Evolutionary conservation across 2,113 vertebrate species (phyloP), one percentile per base, ranked within the genome.

Genomic region (Isichthys henryi): DNA sequence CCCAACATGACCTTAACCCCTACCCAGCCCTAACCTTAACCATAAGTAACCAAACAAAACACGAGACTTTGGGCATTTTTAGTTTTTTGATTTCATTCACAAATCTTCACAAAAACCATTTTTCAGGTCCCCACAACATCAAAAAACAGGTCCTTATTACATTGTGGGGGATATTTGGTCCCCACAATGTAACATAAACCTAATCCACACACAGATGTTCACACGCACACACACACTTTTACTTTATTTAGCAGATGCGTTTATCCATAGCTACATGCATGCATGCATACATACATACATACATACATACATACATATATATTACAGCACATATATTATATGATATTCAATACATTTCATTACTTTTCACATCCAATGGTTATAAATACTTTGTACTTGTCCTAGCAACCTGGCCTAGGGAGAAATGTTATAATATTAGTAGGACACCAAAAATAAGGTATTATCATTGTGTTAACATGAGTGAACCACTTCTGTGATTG

Each of bases 401-500:
- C 82, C 87, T 58, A 35, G 50, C 49, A 89, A 87, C 85, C 86
- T n/a, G 21, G 86, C 84, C 49, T 35, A 90, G 90, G 17, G 86
- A 53, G 88, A 88, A 58, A 90, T 84, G 48, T 62, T n/a, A 84
- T 31, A 90, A 93, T 92, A 92, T 88, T 91, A 93, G 62, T 91
- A 91, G 92, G 91, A 92, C 92, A 89, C 90, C 15, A 92, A 92
- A 91, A 89, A 87, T 89, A 92, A 90, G 88, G 87, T 87, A 89
- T 92, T 92, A 39, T 93, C 93, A 93, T 94, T 91, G 92, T 88
- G 89, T 70, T 66, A 92, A 91, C 77, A 87, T 84, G 90, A 92
- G 82, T 87, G 90, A 56, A 86, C 91, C 93, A 91, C 90, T 90
- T 92, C 91, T 92, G 83, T 90, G 87, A 89, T 87, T 94, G 94